phyloP scores from a whole-genome alignment of 2,797 vertebrate genomes.

The Masticophis lateralis region DNA sequence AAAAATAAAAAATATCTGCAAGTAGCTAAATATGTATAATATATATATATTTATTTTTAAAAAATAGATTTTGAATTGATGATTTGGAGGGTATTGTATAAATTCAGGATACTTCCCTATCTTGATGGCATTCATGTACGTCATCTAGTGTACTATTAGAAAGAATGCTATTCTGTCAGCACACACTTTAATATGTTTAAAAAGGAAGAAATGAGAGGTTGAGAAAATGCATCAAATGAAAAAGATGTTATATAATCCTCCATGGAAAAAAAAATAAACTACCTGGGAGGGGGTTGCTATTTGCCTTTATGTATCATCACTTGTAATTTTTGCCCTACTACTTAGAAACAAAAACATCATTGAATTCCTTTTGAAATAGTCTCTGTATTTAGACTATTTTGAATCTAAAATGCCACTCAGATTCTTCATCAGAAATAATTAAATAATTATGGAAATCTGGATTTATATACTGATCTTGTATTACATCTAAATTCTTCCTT shows the following conservation, averaged over 20 bases:
- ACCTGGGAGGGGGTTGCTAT: not conserved
- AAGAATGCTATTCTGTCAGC: not conserved
- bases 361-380: not conserved
- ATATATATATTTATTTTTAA: not conserved
- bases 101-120: not conserved
- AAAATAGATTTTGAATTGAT: not conserved
- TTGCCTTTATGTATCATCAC: not conserved
- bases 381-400: not conserved
- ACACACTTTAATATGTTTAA: not conserved
- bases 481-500: conserved; percentile 7
- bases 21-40: not conserved
- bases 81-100: not conserved
- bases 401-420: not conserved
- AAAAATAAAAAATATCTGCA: not conserved
- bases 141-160: not conserved
- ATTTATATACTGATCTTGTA: not conserved
- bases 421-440: not conserved
- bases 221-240: not conserved
- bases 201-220: not conserved
- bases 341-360: not conserved
- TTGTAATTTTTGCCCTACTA: not conserved
- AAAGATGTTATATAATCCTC: not conserved
- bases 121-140: not conserved
- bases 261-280: not conserved
- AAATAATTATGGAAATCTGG: not conserved